These are phyloP conservation scores for Anticlea derivata DNA, from an alignment of 2,888 invertebrate species.

Conservation along the genomic window DNA sequence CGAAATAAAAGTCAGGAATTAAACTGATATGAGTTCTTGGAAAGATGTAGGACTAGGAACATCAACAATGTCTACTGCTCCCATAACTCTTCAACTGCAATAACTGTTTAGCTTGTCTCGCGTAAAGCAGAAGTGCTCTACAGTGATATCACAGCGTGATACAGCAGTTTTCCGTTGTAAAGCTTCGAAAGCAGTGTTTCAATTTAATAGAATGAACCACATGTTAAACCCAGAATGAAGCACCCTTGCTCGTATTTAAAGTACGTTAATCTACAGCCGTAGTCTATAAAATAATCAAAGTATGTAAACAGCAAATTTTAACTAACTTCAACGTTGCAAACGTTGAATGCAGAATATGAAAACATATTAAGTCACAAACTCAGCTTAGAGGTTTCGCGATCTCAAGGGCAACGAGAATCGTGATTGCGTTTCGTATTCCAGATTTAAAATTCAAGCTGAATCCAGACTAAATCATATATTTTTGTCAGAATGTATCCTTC, in stretches of 20 bases:
- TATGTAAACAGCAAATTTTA: too few relatives aligned
- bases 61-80: slow-evolving; percentile 12
- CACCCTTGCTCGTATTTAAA: background rate
- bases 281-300: too few relatives aligned
- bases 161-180: slow-evolving; percentile 27
- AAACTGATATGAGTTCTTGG: slow-evolving; percentile 1
- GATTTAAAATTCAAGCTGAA: too few relatives aligned
- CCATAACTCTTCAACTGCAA: slow-evolving; percentile 35
- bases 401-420: too few relatives aligned
- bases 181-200: slow-evolving; percentile 2
- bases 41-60: slow-evolving; percentile 12
- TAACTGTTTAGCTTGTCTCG: slow-evolving; percentile 33
- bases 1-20: background rate
- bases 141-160: slow-evolving; percentile 46
- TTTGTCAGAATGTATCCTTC: too few relatives aligned
- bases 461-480: too few relatives aligned
- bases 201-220: background rate
- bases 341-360: too few relatives aligned
- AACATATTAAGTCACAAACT: too few relatives aligned
- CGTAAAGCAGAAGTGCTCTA: slow-evolving; percentile 40
- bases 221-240: background rate
- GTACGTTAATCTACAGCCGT: too few relatives aligned
- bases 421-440: too few relatives aligned
- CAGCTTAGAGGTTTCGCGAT: too few relatives aligned
- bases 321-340: too few relatives aligned